Conservation (phyloP, 2,797 vertebrate genomes). For the Aselliscus stoliczkanus region DNA sequence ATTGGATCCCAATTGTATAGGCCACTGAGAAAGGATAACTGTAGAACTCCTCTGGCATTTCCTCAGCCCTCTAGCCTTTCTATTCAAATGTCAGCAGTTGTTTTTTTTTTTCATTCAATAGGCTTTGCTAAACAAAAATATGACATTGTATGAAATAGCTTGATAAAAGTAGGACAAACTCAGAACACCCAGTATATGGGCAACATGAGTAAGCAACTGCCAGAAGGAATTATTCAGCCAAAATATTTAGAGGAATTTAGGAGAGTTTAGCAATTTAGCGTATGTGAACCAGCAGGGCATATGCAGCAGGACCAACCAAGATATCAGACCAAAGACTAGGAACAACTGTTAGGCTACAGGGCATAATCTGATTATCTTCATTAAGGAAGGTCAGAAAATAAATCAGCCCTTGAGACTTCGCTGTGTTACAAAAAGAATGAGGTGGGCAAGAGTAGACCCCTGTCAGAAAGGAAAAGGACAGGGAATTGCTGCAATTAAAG, state of each 20-base stretch:
- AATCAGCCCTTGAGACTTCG: not conserved
- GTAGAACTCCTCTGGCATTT: constrained; percentile 62
- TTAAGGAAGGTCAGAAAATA: constrained; percentile 29
- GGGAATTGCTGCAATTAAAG: not conserved
- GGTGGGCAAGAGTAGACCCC: not conserved
- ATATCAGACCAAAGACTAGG: constrained; percentile 14
- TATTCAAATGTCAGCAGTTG: constrained; percentile 59
- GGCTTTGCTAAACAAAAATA: constrained; percentile 42
- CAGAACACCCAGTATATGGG: not conserved
- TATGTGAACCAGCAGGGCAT: constrained; percentile 34
- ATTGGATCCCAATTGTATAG: constrained; percentile 49
- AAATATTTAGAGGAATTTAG: constrained; percentile 44
- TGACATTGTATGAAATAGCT: constrained; percentile 1
- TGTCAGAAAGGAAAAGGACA: not conserved
- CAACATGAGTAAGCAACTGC: constrained; percentile 35
- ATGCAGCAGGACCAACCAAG: constrained; percentile 9
- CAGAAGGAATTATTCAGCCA: constrained; percentile 57
- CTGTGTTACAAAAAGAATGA: not conserved
- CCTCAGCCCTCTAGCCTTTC: constrained; percentile 45
- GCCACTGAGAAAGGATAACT: constrained; percentile 39
- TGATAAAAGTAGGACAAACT: not conserved
- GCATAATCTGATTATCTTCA: constrained; percentile 6
- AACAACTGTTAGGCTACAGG: constrained; percentile 23
- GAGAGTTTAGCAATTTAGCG: constrained; percentile 15
- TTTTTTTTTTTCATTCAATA: constrained; percentile 39